These are phyloP conservation scores for Drosophila sordidula DNA, from an alignment of 2,888 invertebrate species.

Conservation along the genomic window DNA sequence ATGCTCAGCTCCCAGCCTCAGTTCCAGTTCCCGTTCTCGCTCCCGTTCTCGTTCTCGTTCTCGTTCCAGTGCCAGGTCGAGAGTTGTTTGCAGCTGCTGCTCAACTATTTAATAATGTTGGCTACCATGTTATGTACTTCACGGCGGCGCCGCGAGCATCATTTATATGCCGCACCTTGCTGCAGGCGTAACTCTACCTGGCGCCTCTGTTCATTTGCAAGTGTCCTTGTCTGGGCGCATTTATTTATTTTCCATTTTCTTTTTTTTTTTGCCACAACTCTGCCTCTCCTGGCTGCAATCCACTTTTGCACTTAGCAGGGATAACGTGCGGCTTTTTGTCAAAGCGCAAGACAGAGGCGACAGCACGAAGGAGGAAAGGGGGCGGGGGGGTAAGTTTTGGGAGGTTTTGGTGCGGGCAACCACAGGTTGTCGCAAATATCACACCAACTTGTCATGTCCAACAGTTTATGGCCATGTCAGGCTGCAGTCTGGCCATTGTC, in stretches of 20 bases:
- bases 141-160: conserved; percentile 40
- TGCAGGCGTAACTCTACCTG: conserved; percentile 33
- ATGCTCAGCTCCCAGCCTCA: conserved; percentile 7
- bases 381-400: neutral
- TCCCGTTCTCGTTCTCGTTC: too few relatives aligned
- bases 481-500: conserved; percentile 45
- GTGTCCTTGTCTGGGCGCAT: conserved; percentile 49
- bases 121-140: conserved; percentile 59
- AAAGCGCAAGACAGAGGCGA: conserved; percentile 40
- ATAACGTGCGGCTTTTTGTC: conserved; percentile 76
- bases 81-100: conserved; percentile 64
- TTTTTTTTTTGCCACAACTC: neutral
- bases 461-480: conserved; percentile 77
- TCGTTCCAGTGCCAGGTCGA: conserved; percentile 7
- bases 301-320: conserved; percentile 77
- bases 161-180: conserved; percentile 41
- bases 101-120: conserved; percentile 79
- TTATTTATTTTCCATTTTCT: conserved; percentile 37
- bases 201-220: conserved; percentile 69
- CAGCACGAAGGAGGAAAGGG: neutral
- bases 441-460: conserved; percentile 80
- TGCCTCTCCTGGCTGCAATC: conserved; percentile 59
- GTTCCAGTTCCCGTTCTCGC: too few relatives aligned
- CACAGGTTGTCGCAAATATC: conserved; percentile 79
- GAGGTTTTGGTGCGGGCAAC: conserved; percentile 2